Evolutionary conservation across 2,113 vertebrate genomes (phyloP).

Genomic region (Thryonomys swinderianus): DNA sequence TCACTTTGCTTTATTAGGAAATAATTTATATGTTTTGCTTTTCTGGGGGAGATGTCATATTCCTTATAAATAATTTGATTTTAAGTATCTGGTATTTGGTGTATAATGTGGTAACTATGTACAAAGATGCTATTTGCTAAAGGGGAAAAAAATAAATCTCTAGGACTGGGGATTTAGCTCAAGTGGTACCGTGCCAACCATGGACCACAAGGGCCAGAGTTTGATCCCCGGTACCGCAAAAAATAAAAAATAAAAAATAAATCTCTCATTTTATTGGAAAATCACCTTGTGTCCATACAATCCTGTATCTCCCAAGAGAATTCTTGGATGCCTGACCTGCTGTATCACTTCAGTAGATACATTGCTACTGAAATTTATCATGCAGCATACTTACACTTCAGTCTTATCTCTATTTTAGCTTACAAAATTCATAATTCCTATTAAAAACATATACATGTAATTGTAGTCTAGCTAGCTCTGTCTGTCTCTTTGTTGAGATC

Average conservation of each 20-base stretch:
- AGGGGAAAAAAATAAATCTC: too few species aligned
- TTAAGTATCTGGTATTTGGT: conserved; percentile 45
- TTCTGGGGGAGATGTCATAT: conserved; percentile 8
- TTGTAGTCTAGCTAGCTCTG: neutral
- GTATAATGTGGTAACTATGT: conserved; percentile 14
- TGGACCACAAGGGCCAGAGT: too few species aligned
- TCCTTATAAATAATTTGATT: conserved; percentile 47
- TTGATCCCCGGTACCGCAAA: too few species aligned
- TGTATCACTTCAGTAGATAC: conserved; percentile 6
- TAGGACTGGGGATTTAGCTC: too few species aligned
- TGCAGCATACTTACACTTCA: neutral
- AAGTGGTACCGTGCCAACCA: too few species aligned
- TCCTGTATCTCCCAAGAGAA: neutral
- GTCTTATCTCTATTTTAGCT: neutral
- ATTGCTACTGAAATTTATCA: conserved; percentile 44
- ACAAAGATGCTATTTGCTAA: conserved; percentile 32
- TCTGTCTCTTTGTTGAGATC: too few species aligned
- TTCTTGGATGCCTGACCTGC: neutral
- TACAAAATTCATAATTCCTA: neutral
- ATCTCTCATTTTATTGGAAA: conserved; percentile 4
- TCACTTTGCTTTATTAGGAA: conserved; percentile 49
- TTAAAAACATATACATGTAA: neutral
- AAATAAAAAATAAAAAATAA: neutral
- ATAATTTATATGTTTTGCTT: conserved; percentile 18
- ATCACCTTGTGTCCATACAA: neutral